phyloP scores from a whole-genome alignment of 1,140 invertebrate genomes.

The Drosophila sulfurigaster region DNA sequence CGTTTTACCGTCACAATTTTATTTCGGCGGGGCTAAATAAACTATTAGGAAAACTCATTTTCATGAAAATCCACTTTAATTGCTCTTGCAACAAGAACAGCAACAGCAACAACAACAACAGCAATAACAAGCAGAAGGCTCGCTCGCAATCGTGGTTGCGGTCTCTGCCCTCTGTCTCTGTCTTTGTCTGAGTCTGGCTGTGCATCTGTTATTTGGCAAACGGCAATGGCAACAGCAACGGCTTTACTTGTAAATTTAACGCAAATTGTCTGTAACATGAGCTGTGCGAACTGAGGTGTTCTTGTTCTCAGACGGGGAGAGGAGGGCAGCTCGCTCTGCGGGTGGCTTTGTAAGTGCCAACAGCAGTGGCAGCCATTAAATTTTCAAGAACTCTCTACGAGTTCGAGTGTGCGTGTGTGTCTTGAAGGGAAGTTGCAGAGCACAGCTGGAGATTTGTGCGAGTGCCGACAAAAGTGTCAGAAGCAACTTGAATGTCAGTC shows the following conservation, averaged over 20 bases:
- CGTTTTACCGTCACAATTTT: slow-evolving; percentile 66
- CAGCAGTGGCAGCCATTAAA: slow-evolving; percentile 76
- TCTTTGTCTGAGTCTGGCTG: neutral
- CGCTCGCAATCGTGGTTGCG: slow-evolving; percentile 12
- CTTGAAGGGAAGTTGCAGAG: slow-evolving; percentile 46
- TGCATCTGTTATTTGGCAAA: slow-evolving; percentile 55
- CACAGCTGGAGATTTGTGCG: slow-evolving; percentile 49
- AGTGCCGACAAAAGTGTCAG: slow-evolving; percentile 63
- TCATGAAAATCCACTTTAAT: slow-evolving; percentile 82
- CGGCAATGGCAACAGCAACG: slow-evolving; percentile 29
- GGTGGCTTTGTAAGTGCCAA: slow-evolving; percentile 57
- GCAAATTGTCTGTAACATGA: slow-evolving; percentile 82
- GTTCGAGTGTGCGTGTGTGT: slow-evolving; percentile 14
- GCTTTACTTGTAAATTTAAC: slow-evolving; percentile 79
- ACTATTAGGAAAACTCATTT: slow-evolving; percentile 82
- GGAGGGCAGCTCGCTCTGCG: slow-evolving; percentile 22
- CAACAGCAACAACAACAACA: slow-evolving; percentile 8
- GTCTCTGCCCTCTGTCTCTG: neutral
- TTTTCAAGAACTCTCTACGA: slow-evolving; percentile 65
- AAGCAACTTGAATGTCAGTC: slow-evolving; percentile 8
- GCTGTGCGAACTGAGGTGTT: slow-evolving; percentile 59
- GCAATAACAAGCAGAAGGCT: slow-evolving; percentile 14
- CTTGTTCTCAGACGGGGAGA: neutral
- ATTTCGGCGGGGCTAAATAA: slow-evolving; percentile 69
- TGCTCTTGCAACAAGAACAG: slow-evolving; percentile 50